These are phyloP conservation scores for Rhegmatorhina hoffmannsi DNA, from an alignment of 2,113 vertebrate species.

Conservation along the genomic window DNA sequence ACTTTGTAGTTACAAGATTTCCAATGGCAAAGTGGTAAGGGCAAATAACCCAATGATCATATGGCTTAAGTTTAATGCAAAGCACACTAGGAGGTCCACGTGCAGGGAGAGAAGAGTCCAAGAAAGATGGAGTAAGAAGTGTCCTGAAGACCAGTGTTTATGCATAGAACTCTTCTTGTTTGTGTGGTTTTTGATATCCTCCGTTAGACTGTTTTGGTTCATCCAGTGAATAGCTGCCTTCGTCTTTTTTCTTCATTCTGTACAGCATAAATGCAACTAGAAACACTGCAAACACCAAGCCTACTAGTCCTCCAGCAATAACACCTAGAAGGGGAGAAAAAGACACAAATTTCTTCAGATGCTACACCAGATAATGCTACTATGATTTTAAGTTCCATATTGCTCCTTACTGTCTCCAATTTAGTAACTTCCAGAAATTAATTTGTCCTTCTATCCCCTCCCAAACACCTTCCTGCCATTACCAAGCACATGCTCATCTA, in stretches of 20 bases:
- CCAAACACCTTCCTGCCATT: background rate
- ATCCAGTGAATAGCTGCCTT: constrained; percentile 79
- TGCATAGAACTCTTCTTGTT: constrained; percentile 81
- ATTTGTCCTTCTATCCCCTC: background rate
- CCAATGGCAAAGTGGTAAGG: constrained; percentile 51
- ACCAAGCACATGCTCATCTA: background rate
- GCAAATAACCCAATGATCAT: constrained; percentile 49
- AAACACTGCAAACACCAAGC: constrained; percentile 76
- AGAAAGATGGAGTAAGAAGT: constrained; percentile 19
- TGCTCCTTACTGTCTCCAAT: background rate
- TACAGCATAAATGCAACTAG: constrained; percentile 84
- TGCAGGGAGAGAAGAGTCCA: constrained; percentile 67
- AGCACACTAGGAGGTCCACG: constrained; percentile 69
- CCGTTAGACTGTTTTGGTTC: constrained; percentile 76
- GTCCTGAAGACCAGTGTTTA: constrained; percentile 65
- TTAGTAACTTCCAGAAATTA: background rate
- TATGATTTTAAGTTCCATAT: background rate
- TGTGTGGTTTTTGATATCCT: constrained; percentile 79
- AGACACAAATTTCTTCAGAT: background rate
- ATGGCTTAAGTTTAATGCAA: constrained; percentile 73
- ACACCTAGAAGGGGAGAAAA: constrained; percentile 70
- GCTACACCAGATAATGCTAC: background rate
- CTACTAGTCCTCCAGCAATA: constrained; percentile 83
- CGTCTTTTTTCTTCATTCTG: constrained; percentile 85
- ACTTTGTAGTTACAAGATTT: constrained; percentile 54